Evolutionary conservation across 2,113 vertebrate species (phyloP).

Genomic region (Pimephales promelas): DNA sequence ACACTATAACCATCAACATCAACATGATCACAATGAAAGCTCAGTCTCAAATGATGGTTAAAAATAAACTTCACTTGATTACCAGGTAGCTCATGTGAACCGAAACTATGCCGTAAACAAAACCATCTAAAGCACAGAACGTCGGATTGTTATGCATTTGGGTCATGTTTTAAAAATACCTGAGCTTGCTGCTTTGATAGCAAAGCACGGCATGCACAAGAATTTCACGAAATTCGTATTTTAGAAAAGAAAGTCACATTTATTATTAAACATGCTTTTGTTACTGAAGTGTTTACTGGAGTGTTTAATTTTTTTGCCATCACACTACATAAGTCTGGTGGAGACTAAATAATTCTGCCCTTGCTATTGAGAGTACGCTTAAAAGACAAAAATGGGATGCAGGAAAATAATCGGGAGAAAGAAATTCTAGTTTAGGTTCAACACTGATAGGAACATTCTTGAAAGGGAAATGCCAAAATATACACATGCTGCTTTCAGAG

Average conservation of each 20-base stretch:
- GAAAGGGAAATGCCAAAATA: conserved; percentile 44
- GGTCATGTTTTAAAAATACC: conserved; percentile 37
- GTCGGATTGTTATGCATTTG: conserved; percentile 33
- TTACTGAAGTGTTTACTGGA: neutral
- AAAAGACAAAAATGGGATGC: neutral
- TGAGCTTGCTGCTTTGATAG: neutral
- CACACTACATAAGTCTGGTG: neutral
- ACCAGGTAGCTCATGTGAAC: neutral
- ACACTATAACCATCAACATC: neutral
- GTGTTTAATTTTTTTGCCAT: neutral
- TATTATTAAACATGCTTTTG: neutral
- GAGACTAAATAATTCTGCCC: conserved; percentile 1
- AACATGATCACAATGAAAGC: conserved; percentile 18
- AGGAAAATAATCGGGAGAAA: neutral
- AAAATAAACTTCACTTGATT: conserved; percentile 27
- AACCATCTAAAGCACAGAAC: conserved; percentile 1
- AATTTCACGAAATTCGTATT: neutral
- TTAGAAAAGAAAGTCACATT: neutral
- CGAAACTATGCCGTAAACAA: neutral
- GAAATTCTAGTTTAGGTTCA: neutral
- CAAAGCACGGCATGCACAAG: neutral
- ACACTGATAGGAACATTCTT: conserved; percentile 24
- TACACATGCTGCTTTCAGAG: conserved; percentile 35
- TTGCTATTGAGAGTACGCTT: neutral
- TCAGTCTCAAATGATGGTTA: neutral